Base-by-base conservation (phyloP, 2,113 vertebrate species). In the Daubentonia madagascariensis region DNA sequence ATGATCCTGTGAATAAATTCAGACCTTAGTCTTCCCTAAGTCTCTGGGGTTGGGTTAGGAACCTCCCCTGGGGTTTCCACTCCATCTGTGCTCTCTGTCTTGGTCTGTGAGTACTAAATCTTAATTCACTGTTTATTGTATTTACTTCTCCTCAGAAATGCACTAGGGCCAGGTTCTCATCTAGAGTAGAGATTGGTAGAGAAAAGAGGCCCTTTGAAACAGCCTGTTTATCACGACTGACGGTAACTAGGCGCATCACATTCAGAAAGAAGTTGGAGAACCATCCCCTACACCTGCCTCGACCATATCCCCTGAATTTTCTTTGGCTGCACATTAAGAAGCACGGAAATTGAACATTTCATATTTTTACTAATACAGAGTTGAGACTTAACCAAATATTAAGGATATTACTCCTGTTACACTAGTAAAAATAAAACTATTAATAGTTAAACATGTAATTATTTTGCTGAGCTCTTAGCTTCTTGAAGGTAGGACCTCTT, bases 281-380 rank as follows among this genome's bases (percentile, higher is more conserved):
- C 10, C 2, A 8, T 5, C 4, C 7, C 17, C 75, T 30, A 20
- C 4, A 11, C 12, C 67, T n/a, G 32, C 7, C 14, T 6, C 0
- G 3, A n/a, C 6, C 10, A 22, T n/a, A 17, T 43, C 20, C 35
- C 52, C 14, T 22, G 10, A 65, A 30, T 2, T 61, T 61, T 75
- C 50, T 70, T 65, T 63, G 45, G 57, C 10, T 94, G 43, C 30
- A 52, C 17, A 37, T 70, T 25, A 40, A 50, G 57, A 70, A 75
- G 30, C n/a, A 32, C 16, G 84, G 84, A 90, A 81, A 78, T 45
- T 0, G 63, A 81, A 40, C 10, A 63, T 50, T 78, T 79, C 25
- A 11, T 73, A 11, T n/a, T 52, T 88, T 86, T 25, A 25, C 20
- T 72, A 37, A 80, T 6, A 17, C 17, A 59, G 43, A 87, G 35